Conservation (phyloP, 1,140 invertebrate genomes). For the Alviniconcha marisindica region DNA sequence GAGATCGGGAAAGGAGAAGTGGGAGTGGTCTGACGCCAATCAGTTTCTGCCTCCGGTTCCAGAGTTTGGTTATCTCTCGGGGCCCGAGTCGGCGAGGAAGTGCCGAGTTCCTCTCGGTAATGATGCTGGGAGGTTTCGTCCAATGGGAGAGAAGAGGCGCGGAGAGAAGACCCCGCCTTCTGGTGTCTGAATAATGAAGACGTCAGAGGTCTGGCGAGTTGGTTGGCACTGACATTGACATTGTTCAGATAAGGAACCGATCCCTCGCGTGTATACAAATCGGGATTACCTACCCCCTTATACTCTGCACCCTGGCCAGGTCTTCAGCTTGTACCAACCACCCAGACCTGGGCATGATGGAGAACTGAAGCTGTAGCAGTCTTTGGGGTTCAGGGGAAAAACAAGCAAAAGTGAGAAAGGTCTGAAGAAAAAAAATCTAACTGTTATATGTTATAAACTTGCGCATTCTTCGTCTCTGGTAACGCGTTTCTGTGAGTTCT, state of each 20-base stretch:
- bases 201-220: not conserved
- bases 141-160: not conserved
- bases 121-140: not conserved
- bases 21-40: constrained; percentile 1
- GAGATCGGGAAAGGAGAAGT: not conserved
- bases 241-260: constrained; percentile 6
- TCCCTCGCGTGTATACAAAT: constrained; percentile 2
- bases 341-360: not conserved
- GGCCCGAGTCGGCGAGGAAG: not conserved
- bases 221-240: constrained; percentile 25
- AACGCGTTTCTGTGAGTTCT: no score
- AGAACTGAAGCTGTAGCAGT: not conserved
- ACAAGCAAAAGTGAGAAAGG: not conserved
- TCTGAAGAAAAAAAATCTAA: not conserved
- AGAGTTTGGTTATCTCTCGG: not conserved
- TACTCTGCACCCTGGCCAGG: not conserved
- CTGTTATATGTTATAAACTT: no score
- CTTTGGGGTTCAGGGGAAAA: not conserved
- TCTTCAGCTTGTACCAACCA: not conserved
- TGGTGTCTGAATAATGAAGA: not conserved
- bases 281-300: constrained; percentile 6
- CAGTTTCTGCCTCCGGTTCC: not conserved
- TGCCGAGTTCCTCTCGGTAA: not conserved
- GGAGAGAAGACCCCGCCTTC: not conserved
- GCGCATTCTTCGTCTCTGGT: no score